Percentiles rank a stretch among this genome's conserved stretches.
These are phyloP conservation scores for Microchrysa polita DNA, from an alignment of 2,888 invertebrate genomes.

Conservation along the genomic window DNA sequence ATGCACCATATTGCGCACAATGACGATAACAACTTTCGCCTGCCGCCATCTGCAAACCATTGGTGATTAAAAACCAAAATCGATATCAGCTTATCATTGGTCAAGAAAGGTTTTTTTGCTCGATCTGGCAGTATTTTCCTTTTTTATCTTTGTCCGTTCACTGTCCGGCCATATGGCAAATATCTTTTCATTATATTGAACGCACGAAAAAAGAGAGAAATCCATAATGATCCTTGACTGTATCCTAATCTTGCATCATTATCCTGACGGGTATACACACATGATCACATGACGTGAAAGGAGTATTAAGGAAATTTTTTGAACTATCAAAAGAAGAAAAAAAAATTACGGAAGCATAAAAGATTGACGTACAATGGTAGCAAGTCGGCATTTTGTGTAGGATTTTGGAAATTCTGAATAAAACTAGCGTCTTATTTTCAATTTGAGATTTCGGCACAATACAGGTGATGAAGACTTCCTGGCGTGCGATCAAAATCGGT, in stretches of 20 bases:
- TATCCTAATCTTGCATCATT: conserved; percentile 36
- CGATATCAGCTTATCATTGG: background rate
- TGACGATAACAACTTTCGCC: no score
- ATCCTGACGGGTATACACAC: background rate
- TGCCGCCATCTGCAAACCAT: background rate
- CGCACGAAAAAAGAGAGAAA: conserved; percentile 7
- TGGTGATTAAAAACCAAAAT: background rate
- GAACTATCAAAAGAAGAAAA: background rate
- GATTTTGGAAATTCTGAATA: background rate
- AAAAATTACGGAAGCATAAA: conserved; percentile 37
- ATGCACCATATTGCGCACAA: no score
- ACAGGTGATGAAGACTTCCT: conserved; percentile 33
- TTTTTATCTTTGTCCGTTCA: background rate
- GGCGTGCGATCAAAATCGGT: background rate
- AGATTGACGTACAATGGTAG: conserved; percentile 21
- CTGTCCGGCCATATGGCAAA: conserved; percentile 21
- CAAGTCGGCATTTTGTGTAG: conserved; percentile 23
- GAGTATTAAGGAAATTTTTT: background rate
- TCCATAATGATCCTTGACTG: conserved; percentile 32
- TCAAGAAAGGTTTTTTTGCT: background rate
- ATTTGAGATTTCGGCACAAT: conserved; percentile 1
- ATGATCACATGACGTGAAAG: conserved; percentile 16
- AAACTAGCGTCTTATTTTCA: background rate
- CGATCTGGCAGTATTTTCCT: background rate
- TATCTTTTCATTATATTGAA: conserved; percentile 11